phyloP scores from a whole-genome alignment of 2,888 invertebrate genomes.

The Antitype chi region DNA sequence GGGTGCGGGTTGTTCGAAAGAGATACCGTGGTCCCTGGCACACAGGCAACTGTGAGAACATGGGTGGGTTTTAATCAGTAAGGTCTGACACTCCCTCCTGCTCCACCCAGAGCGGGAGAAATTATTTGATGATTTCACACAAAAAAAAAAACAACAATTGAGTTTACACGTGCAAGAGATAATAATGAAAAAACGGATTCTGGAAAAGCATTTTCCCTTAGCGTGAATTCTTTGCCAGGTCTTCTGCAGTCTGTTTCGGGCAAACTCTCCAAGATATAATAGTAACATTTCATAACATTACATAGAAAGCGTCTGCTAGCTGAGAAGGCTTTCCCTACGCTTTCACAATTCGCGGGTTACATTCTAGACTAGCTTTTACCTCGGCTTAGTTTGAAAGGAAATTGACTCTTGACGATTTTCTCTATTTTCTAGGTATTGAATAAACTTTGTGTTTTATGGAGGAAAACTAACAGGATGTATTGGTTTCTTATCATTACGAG shows the following conservation, averaged over 20 bases:
- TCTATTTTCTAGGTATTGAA: conserved; percentile 44
- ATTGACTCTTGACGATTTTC: conserved; percentile 39
- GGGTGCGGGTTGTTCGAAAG: no score
- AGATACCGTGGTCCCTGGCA: no score
- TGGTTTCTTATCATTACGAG: conserved; percentile 38
- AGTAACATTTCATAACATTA: conserved; percentile 27
- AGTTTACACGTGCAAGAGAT: not conserved
- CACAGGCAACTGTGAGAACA: no score
- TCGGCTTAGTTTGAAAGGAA: conserved; percentile 49
- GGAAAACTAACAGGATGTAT: conserved; percentile 35
- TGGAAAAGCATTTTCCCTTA: not conserved
- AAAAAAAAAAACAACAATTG: no score
- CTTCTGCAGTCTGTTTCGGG: not conserved
- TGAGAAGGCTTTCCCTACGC: conserved; percentile 52
- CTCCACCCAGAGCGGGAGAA: no score
- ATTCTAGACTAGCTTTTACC: conserved; percentile 52
- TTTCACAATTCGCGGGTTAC: conserved; percentile 50
- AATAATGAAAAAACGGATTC: not conserved
- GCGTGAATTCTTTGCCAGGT: not conserved
- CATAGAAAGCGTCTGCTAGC: conserved; percentile 36
- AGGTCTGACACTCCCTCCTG: no score
- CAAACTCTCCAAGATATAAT: conserved; percentile 7
- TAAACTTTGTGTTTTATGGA: conserved; percentile 54
- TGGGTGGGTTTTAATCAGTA: no score
- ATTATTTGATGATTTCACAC: no score